Percentiles rank a stretch among this genome's conserved stretches.
phyloP scores from a whole-genome alignment of 2,888 invertebrate species.

The Petrolisthes cinctipes region DNA sequence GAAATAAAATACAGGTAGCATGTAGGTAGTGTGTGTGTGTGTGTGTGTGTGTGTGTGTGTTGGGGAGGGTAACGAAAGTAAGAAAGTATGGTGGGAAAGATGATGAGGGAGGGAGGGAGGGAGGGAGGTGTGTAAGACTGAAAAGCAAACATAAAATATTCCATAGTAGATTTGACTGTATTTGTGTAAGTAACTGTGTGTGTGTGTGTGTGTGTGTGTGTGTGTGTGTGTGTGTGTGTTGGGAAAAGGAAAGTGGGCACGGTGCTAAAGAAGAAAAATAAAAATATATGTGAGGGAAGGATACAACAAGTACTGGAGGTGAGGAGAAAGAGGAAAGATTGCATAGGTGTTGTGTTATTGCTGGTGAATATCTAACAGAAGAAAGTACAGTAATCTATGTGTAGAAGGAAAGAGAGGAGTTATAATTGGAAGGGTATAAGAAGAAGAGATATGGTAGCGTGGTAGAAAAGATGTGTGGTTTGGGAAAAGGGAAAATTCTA shows the following conservation, averaged over 20 bases:
- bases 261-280: background rate
- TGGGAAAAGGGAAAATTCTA: background rate
- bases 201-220: background rate
- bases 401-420: background rate
- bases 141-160: too few relatives aligned
- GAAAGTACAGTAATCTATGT: background rate
- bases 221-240: background rate
- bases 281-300: background rate
- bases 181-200: background rate
- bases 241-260: background rate
- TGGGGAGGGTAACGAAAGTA: background rate
- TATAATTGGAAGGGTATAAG: background rate
- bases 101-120: background rate
- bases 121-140: background rate
- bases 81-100: background rate
- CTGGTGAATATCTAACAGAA: too few relatives aligned
- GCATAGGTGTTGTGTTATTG: too few relatives aligned
- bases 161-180: background rate
- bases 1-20: background rate
- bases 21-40: too few relatives aligned
- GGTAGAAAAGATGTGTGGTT: background rate
- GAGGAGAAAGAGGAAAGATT: background rate
- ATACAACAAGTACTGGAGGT: background rate
- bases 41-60: too few relatives aligned
- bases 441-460: background rate